A percentile compares a stretch with the other conserved stretches of the same genome.
Evolutionary conservation across 2,888 invertebrate species (phyloP).

Genomic region (Drosophila lacicola): DNA sequence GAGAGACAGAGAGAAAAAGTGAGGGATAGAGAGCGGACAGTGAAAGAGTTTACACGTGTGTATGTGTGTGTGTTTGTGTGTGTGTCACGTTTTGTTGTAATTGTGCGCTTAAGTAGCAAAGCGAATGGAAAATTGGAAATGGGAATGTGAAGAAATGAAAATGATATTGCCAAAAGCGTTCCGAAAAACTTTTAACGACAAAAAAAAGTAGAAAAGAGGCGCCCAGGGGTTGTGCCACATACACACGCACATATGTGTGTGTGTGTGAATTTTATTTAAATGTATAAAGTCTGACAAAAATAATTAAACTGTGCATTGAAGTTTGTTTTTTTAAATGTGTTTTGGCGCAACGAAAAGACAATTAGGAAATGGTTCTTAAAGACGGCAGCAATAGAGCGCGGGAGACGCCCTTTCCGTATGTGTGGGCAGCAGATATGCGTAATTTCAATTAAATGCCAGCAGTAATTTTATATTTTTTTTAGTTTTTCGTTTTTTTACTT

Average conservation of each 20-base stretch:
- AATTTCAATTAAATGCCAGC: conserved; percentile 58
- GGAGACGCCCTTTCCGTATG: conserved; percentile 5
- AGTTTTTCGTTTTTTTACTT: conserved; percentile 6
- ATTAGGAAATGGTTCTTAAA: conserved; percentile 73
- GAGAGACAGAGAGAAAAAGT: not conserved
- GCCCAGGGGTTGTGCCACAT: not conserved
- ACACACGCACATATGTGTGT: conserved; percentile 2
- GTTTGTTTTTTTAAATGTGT: conserved; percentile 14
- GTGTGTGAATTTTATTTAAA: conserved; percentile 69
- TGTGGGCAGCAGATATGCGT: conserved; percentile 51
- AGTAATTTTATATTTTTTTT: conserved; percentile 25
- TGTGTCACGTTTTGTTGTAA: conserved; percentile 57
- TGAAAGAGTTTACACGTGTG: conserved; percentile 10
- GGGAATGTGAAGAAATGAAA: conserved; percentile 41
- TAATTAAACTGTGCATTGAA: conserved; percentile 79
- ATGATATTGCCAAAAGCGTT: conserved; percentile 64
- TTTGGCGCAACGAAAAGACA: conserved; percentile 61
- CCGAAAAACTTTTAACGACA: conserved; percentile 66
- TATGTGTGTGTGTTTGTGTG: conserved; percentile 18
- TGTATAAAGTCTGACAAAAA: conserved; percentile 65
- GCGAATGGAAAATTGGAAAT: conserved; percentile 42
- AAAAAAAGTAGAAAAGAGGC: conserved; percentile 51
- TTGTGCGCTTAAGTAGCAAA: conserved; percentile 49
- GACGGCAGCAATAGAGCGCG: not conserved
- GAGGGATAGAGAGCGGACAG: not conserved